phyloP scores from a whole-genome alignment of 2,888 invertebrate species.

The Geophilus truncorum region DNA sequence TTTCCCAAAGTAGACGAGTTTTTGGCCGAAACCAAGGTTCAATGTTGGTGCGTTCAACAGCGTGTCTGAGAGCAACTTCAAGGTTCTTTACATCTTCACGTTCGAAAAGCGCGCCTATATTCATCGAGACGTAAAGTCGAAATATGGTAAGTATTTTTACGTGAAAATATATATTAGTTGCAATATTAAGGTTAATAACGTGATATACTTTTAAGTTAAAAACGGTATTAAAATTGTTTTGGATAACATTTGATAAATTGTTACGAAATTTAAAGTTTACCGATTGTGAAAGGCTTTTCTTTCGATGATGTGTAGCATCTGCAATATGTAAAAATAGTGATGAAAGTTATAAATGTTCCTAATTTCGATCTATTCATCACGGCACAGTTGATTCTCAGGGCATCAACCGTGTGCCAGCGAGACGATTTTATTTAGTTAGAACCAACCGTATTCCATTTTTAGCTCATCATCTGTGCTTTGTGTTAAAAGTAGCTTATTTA shows the following conservation, averaged over 20 bases:
- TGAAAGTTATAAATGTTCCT: background rate
- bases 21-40: slow-evolving; percentile 41
- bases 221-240: too few species aligned
- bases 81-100: slow-evolving; percentile 30
- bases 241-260: too few species aligned
- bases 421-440: background rate
- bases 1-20: slow-evolving; percentile 45
- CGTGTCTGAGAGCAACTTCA: slow-evolving; percentile 45
- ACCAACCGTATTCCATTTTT: background rate
- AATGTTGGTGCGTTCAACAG: slow-evolving; percentile 43
- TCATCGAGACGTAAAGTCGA: background rate
- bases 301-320: background rate
- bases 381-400: background rate
- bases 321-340: background rate
- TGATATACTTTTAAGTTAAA: background rate
- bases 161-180: background rate
- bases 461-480: background rate
- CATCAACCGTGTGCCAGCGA: background rate
- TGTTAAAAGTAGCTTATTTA: too few species aligned
- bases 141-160: background rate
- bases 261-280: background rate
- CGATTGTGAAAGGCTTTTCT: background rate
- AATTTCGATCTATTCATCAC: background rate
- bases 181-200: background rate
- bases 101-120: background rate